These are phyloP conservation scores for Standfussiana lucernea DNA, from an alignment of 2,888 invertebrate genomes.

Conservation along the genomic window DNA sequence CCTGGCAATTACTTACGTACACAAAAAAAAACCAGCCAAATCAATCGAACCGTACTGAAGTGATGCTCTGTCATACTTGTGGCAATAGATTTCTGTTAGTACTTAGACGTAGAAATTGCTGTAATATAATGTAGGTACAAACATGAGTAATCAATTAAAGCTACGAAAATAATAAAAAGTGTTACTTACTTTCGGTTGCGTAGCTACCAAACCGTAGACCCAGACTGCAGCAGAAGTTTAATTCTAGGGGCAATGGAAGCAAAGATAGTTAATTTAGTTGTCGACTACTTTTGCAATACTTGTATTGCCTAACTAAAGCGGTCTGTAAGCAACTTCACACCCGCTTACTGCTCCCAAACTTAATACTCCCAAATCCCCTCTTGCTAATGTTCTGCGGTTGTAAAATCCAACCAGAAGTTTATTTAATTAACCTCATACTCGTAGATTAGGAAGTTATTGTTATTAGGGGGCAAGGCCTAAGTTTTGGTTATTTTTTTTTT, in stretches of 20 bases:
- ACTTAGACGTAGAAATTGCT: too few species aligned
- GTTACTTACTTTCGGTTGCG: background rate
- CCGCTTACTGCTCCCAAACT: slow-evolving; percentile 34
- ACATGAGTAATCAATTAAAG: background rate
- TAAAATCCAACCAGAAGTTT: slow-evolving; percentile 22
- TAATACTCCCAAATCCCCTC: slow-evolving; percentile 47
- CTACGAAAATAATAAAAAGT: background rate
- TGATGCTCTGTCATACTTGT: background rate
- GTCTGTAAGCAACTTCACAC: slow-evolving; percentile 44
- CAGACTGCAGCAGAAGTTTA: background rate
- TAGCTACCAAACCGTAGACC: background rate
- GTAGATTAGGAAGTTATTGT: background rate
- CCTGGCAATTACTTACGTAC: background rate
- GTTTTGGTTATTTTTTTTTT: background rate
- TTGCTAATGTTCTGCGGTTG: slow-evolving; percentile 41
- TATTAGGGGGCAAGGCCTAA: background rate
- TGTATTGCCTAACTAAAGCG: slow-evolving; percentile 25
- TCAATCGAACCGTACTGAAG: background rate
- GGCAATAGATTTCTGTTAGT: background rate
- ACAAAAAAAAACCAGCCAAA: background rate
- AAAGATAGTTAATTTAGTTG: slow-evolving; percentile 16
- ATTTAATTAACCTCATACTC: slow-evolving; percentile 23
- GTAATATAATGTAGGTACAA: background rate
- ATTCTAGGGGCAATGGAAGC: background rate
- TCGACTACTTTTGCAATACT: slow-evolving; percentile 19